Conservation (phyloP, 2,113 vertebrate species). For the Plestiodon gilberti region DNA sequence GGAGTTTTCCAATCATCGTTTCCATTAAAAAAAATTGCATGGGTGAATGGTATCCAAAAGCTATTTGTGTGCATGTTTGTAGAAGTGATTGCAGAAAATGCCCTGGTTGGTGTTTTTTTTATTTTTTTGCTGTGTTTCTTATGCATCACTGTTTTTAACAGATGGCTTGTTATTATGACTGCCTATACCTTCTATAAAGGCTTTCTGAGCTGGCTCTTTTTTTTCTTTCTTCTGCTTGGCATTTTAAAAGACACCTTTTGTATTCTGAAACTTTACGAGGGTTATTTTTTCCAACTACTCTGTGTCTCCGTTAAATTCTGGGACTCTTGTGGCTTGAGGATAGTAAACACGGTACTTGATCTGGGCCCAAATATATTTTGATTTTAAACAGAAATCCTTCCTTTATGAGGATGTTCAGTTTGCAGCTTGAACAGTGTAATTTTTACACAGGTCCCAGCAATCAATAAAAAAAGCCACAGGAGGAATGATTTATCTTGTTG, state of each 20-base stretch:
- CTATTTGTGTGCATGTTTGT: slow-evolving; percentile 36
- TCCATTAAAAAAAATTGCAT: slow-evolving; percentile 24
- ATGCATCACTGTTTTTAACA: slow-evolving; percentile 53
- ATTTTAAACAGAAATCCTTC: slow-evolving; percentile 83
- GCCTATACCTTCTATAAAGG: slow-evolving; percentile 50
- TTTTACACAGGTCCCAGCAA: slow-evolving; percentile 86
- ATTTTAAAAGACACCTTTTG: background rate
- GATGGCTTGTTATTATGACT: slow-evolving; percentile 52
- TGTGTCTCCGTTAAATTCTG: slow-evolving; percentile 64
- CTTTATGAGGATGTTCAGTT: slow-evolving; percentile 83
- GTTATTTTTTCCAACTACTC: slow-evolving; percentile 56
- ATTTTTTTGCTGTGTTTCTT: slow-evolving; percentile 39
- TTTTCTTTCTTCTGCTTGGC: slow-evolving; percentile 1
- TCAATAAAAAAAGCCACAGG: slow-evolving; percentile 88
- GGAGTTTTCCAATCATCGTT: slow-evolving; percentile 2
- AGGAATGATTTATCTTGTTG: slow-evolving; percentile 91
- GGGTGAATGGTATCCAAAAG: slow-evolving; percentile 31
- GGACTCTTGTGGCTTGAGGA: slow-evolving; percentile 49
- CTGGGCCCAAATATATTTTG: slow-evolving; percentile 74
- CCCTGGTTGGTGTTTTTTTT: slow-evolving; percentile 29
- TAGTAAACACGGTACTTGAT: slow-evolving; percentile 71
- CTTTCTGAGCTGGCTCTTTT: slow-evolving; percentile 41
- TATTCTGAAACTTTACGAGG: slow-evolving; percentile 49
- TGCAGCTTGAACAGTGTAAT: slow-evolving; percentile 80
- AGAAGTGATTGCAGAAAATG: slow-evolving; percentile 27